Conservation (phyloP, 1,140 invertebrate genomes). For the Mactra quadrangularis region DNA sequence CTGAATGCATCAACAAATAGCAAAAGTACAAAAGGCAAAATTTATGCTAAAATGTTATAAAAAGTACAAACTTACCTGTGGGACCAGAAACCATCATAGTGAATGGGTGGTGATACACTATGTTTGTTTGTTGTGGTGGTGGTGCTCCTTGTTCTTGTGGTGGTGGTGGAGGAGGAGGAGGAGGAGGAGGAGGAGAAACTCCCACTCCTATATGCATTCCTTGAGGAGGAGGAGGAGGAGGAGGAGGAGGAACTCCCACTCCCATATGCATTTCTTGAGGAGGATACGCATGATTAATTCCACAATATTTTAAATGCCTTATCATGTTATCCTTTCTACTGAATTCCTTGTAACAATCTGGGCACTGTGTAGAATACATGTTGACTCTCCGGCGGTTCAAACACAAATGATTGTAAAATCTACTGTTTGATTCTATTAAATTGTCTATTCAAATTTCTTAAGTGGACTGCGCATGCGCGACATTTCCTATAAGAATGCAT, state of each 20-base stretch:
- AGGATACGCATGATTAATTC: background rate
- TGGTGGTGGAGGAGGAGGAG: constrained; percentile 18
- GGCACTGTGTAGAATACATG: constrained; percentile 39
- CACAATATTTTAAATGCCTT: background rate
- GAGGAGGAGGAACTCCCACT: background rate
- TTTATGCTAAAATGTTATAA: background rate
- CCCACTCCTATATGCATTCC: too few relatives aligned
- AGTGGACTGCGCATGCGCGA: background rate
- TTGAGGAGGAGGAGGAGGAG: background rate
- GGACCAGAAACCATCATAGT: constrained; percentile 44
- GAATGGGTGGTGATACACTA: constrained; percentile 27
- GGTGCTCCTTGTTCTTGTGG: too few relatives aligned
- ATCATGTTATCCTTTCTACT: constrained; percentile 28
- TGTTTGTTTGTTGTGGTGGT: constrained; percentile 5
- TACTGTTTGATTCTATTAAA: background rate
- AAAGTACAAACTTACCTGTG: constrained; percentile 18
- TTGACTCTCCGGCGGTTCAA: too few relatives aligned
- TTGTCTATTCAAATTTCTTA: constrained; percentile 8
- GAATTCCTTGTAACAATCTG: constrained; percentile 13
- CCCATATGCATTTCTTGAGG: background rate
- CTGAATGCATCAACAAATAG: background rate
- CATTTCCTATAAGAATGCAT: background rate
- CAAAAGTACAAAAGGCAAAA: background rate
- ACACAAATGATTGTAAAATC: too few relatives aligned
- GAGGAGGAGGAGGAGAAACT: constrained; percentile 7